Evolutionary conservation across 2,113 vertebrate species (phyloP), one percentile per base, ranked within the genome.

Genomic region (Anguilla rostrata): DNA sequence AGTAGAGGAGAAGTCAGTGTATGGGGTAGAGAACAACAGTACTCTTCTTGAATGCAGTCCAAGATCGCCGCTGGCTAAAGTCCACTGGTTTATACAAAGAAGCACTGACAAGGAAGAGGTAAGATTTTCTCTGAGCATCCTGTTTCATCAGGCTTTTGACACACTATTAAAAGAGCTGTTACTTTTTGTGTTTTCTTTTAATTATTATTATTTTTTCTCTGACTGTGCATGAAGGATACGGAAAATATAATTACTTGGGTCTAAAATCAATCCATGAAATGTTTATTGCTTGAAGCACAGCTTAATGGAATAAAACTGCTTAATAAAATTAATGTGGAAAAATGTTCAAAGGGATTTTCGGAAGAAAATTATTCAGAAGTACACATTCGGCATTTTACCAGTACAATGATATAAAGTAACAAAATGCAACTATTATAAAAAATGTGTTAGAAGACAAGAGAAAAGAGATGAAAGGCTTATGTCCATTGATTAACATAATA

Each of bases 21-120:
- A 98, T 53, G 96, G 97, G 7, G 96, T 99, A 86, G 98, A 99
- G 89, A 96, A 93, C 84, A 99, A 99, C 92, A 99, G 97, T 90
- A 98, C 97, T 20, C 95, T 99, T 84, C 90, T 99, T 75, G 97
- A 99, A 89, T 99, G 98, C 80, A 96, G 95, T 15, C 98, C 98
- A 3, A 93, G 97, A 86, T 99, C 98, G 15, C 93, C 98, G 78
- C 97, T 98, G 90, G 98, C 98, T 43, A 97, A 97, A 90, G 97
- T 99, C 2, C 94, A 97, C 86, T 99, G 98, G 98, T 94, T 98
- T 90, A 89, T 96, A 4, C 96, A 98, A 90, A 92, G 94, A 93
- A 95, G 92, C 2, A 93, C 88, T 12, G 96, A 97, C 22, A 89
- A 95, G 88, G 96, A 96, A 2, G 97, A 99, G 96, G 98, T 98